Percentiles rank a stretch among this genome's conserved stretches.
Evolutionary conservation across 2,113 vertebrate genomes (phyloP).

Genomic region (Dendrocopos noguchii): DNA sequence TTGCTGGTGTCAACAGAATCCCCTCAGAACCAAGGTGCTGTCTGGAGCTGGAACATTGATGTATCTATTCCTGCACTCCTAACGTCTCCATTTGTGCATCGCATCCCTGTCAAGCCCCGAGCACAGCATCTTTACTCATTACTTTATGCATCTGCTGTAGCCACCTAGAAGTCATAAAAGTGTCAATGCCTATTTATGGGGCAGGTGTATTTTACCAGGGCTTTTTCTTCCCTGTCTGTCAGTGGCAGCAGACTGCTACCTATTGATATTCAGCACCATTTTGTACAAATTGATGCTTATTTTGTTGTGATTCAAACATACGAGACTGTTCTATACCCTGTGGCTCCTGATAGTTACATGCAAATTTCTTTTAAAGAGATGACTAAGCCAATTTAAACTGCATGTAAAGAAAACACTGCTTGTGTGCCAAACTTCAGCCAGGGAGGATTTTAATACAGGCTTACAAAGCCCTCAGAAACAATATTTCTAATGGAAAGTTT

Average conservation of each 20-base stretch:
- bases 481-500: conserved; percentile 69
- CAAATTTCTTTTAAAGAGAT: conserved; percentile 58
- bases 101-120: conserved; percentile 30
- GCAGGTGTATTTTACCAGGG: not conserved
- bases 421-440: conserved; percentile 48
- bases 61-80: not conserved
- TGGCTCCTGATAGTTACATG: conserved; percentile 5
- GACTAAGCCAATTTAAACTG: conserved; percentile 50
- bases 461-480: conserved; percentile 26
- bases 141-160: conserved; percentile 19
- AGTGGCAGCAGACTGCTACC: not conserved
- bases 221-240: not conserved
- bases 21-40: not conserved
- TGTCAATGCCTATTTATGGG: conserved; percentile 19
- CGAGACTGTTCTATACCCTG: not conserved
- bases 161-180: conserved; percentile 33
- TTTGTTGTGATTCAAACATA: conserved; percentile 38
- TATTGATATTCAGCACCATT: conserved; percentile 14
- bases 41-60: not conserved
- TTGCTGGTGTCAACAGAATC: not conserved
- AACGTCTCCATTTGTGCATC: not conserved
- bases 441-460: conserved; percentile 48
- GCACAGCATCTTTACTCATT: conserved; percentile 31
- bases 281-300: conserved; percentile 26
- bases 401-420: conserved; percentile 48